Base-by-base conservation (phyloP, 2,888 invertebrate genomes). In the Pachymerium ferrugineum region DNA sequence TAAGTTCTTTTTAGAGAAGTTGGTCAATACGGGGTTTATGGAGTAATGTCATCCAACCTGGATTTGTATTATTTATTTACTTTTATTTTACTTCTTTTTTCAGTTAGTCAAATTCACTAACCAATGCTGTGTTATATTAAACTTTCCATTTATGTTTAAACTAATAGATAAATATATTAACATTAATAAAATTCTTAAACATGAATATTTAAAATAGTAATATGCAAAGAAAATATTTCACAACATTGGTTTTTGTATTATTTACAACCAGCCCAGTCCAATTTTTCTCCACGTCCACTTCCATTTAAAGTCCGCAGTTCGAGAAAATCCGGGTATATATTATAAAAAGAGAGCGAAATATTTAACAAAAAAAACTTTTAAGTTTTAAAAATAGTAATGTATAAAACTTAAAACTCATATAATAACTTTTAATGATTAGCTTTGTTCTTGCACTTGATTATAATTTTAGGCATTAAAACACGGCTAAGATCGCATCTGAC, bases 1-100 rank as follows among this genome's bases (percentile, higher is more conserved):
- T 74, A 95, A 95, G 83, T 95, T 95, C 86, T 96, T 96, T 87
- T 87, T 96, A 80, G 95, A 95, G 86, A 94, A 95, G 84, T 87
- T 96, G 80, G 94, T 95, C 75, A 94, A 94, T 84, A 96, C 95
- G 78, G 95, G 95, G 79, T 96, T 96, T 86, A 89, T 96, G 84
- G 94, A 95, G 87, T 95, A 78, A 77, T 19, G 8, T 25, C 12
- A 28, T 28, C 47, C 16, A 4, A 28, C 16, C n/a, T 3, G 42
- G 1, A 16, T 3, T 42, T 3, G n/a, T 42, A 14, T 16, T 16
- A 42, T 5, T 16, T 42, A 16, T 14, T 3, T 16, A 38, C 16
- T 1, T 54, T 22, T 1, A 54, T 54, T 54, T 54, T 22, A 22
- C n/a, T 22, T 62, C 14, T 25, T 62, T 62, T 25, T 10, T 38